These are phyloP conservation scores for Acanthochromis polyacanthus DNA, from an alignment of 2,113 vertebrate species.

Conservation along the genomic window DNA sequence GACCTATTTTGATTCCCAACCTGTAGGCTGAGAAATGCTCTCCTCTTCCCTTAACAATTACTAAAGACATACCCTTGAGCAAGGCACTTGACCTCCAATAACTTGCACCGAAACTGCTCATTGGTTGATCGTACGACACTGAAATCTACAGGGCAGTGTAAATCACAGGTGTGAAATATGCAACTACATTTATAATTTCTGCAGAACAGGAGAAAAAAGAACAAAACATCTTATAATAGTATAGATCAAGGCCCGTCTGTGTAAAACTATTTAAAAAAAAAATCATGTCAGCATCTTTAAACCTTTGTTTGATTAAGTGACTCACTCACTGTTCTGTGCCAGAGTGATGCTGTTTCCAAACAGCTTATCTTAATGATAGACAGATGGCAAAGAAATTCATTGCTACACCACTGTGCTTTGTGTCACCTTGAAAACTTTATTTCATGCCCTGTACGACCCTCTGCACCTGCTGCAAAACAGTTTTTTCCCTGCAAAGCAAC, in stretches of 20 bases:
- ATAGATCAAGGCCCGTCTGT: background rate
- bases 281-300: background rate
- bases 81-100: conserved; percentile 56
- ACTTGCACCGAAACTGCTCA: conserved; percentile 12
- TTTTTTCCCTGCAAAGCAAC: conserved; percentile 43
- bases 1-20: conserved; percentile 41
- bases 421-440: conserved; percentile 76
- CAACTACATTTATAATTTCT: background rate
- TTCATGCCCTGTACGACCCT: conserved; percentile 53
- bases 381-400: conserved; percentile 69
- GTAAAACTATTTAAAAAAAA: conserved; percentile 20
- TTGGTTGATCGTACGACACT: conserved; percentile 6
- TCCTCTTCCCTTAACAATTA: conserved; percentile 32
- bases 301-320: conserved; percentile 38
- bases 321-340: conserved; percentile 18
- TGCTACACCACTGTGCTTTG: conserved; percentile 52
- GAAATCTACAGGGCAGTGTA: background rate
- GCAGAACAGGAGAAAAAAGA: background rate
- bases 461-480: conserved; percentile 69
- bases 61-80: conserved; percentile 51
- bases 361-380: conserved; percentile 70
- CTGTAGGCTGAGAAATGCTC: conserved; percentile 41
- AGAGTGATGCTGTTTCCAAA: conserved; percentile 39
- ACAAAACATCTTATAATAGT: background rate
- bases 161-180: background rate